Percentiles rank a stretch among this genome's conserved stretches.
phyloP scores from a whole-genome alignment of 2,113 vertebrate genomes.

The Aptenodytes patagonicus region DNA sequence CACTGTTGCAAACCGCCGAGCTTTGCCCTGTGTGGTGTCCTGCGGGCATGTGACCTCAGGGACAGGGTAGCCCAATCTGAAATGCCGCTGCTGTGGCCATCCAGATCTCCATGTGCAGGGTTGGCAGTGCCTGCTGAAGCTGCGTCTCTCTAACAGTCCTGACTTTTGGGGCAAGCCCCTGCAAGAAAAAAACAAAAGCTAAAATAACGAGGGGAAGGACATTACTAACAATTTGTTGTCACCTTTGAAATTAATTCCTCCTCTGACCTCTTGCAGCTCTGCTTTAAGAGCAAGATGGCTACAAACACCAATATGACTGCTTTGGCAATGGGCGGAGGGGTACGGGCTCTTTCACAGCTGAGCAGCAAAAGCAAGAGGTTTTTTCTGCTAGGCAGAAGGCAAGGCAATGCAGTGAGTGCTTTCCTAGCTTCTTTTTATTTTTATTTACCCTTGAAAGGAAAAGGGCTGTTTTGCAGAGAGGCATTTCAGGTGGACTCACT shows the following conservation, averaged over 20 bases:
- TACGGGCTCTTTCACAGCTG: not conserved
- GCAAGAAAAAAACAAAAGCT: not conserved
- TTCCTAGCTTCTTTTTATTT: not conserved
- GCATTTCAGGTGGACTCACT: not conserved
- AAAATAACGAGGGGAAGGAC: not conserved
- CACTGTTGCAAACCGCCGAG: not conserved
- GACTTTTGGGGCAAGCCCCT: not conserved
- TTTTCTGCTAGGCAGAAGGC: not conserved
- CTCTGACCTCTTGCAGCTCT: not conserved
- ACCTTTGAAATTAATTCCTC: not conserved
- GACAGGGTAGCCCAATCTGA: not conserved
- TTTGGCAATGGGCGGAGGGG: not conserved
- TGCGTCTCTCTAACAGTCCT: not conserved
- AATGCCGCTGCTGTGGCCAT: not conserved
- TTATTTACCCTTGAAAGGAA: not conserved
- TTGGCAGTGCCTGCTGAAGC: rapidly evolving
- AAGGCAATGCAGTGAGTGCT: not conserved
- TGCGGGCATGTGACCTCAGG: rapidly evolving
- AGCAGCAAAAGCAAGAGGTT: not conserved
- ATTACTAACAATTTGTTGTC: not conserved
- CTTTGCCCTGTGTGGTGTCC: not conserved
- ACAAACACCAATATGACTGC: not conserved
- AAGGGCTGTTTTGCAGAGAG: not conserved
- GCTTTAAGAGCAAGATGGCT: not conserved
- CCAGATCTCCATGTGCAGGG: rapidly evolving